Base-by-base conservation (phyloP, 2,797 vertebrate genomes). In the Nyctibius grandis region DNA sequence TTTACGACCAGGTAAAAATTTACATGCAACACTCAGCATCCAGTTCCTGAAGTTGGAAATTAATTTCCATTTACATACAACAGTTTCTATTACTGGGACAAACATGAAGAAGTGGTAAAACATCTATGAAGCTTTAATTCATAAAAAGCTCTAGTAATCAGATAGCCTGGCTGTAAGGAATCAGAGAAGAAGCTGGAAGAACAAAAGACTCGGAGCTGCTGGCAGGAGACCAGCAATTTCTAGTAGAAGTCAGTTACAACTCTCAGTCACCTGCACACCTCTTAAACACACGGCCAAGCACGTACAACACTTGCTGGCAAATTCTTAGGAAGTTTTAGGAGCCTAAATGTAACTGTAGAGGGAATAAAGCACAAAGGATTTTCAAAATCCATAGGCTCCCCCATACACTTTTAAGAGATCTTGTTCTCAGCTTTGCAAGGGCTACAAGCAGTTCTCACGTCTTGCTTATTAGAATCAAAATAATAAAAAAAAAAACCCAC, bases 91-190 rank as follows among this genome's bases (percentile, higher is more conserved):
- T 15, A 10, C 1, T 1, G 31, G 17, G 44, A 59, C 25, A 63
- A 83, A 70, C 0, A 18, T 26, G 15, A 45, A 54, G 26, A 70
- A 69, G 73, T 7, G 36, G n/a, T 31, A 20, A 50, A 47, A n/a
- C 0, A 1, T 5, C 50, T 22, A 12, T 11, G 34, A 64, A 69
- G 51, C 51, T 13, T 54, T 60, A 60, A 40, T 47, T 85, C 18
- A 1, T 34, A 34, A 42, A 0, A 0, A 74, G 44, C 25, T n/a
- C 34, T 2, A 15, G 47, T 4, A 11, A 51, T 45, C 2, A 36
- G 60, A 15, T 1, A 22, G 51, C 33, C 44, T 15, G 33, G 8
- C 7, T 40, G 53, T 11, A 38, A 77, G 34, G 36, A 74, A 74
- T 21, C 20, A 10, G 26, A 12, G 36, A 56, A 36, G 10, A 8